A percentile compares a stretch with the other conserved stretches of the same genome.
phyloP scores from a whole-genome alignment of 2,888 invertebrate genomes.

The Dasysyrphus tricinctus region DNA sequence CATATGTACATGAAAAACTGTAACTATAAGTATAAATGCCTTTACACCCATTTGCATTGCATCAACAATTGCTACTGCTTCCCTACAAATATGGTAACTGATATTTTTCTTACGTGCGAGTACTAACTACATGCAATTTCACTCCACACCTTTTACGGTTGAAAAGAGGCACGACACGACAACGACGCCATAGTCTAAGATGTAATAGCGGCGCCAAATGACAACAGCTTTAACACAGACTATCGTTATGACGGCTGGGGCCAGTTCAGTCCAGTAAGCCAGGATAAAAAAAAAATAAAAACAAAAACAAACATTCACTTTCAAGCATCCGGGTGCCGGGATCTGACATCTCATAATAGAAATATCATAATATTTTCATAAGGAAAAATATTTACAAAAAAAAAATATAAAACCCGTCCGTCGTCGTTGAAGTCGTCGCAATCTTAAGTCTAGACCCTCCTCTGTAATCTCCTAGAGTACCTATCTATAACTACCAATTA shows the following conservation, averaged over 20 bases:
- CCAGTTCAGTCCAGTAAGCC: not conserved
- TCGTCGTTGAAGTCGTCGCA: slow-evolving; percentile 1
- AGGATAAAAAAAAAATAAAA: slow-evolving; percentile 12
- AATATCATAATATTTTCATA: slow-evolving; percentile 52
- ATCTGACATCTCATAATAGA: slow-evolving; percentile 35
- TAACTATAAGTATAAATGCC: not conserved
- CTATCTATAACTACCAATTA: slow-evolving; percentile 45
- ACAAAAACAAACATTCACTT: slow-evolving; percentile 48
- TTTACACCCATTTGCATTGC: slow-evolving; percentile 40
- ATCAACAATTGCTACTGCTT: not conserved
- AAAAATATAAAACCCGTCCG: not conserved
- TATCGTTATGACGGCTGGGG: slow-evolving; percentile 26
- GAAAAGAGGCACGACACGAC: slow-evolving; percentile 22
- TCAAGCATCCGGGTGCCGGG: slow-evolving; percentile 58
- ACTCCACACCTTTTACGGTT: slow-evolving; percentile 49
- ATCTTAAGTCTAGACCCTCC: slow-evolving; percentile 27
- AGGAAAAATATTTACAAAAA: not conserved
- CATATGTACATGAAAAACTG: not conserved
- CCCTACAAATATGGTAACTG: slow-evolving; percentile 22
- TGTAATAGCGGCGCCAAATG: slow-evolving; percentile 42
- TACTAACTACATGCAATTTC: slow-evolving; percentile 40
- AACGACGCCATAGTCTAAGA: not conserved
- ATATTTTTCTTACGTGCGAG: slow-evolving; percentile 21
- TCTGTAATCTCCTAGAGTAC: slow-evolving; percentile 11
- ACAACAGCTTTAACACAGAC: slow-evolving; percentile 35